Conservation (phyloP, 2,113 vertebrate species). For the Lasiurus borealis region DNA sequence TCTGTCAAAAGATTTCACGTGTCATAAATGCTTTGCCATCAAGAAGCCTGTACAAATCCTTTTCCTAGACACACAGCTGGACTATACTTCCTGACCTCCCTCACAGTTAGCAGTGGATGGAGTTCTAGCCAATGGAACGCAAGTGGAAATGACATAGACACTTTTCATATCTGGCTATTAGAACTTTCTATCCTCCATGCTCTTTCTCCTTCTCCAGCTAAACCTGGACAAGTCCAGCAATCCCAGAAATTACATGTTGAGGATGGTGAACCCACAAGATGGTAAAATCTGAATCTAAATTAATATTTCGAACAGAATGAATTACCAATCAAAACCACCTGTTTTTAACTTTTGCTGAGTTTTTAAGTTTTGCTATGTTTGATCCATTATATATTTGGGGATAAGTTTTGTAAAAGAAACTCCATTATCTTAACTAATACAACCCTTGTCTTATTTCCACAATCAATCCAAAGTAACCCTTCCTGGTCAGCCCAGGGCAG, state of each 20-base stretch:
- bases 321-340: neutral
- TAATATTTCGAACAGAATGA: neutral
- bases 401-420: neutral
- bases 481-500: neutral
- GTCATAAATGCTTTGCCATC: neutral
- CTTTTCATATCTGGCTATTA: neutral
- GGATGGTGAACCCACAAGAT: neutral
- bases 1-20: neutral
- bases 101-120: neutral
- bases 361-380: neutral
- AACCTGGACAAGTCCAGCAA: neutral
- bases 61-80: neutral
- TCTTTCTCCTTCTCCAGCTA: neutral
- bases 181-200: neutral
- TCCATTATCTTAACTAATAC: neutral
- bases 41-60: neutral
- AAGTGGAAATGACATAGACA: neutral
- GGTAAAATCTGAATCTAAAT: neutral
- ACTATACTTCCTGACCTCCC: neutral
- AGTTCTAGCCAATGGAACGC: neutral
- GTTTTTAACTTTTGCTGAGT: constrained; percentile 31
- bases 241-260: neutral
- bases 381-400: neutral
- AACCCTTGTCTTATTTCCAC: neutral
- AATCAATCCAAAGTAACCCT: neutral